A percentile compares a stretch with the other conserved stretches of the same genome.
Conservation (phyloP, 2,888 invertebrate genomes). For the Altica lythri region DNA sequence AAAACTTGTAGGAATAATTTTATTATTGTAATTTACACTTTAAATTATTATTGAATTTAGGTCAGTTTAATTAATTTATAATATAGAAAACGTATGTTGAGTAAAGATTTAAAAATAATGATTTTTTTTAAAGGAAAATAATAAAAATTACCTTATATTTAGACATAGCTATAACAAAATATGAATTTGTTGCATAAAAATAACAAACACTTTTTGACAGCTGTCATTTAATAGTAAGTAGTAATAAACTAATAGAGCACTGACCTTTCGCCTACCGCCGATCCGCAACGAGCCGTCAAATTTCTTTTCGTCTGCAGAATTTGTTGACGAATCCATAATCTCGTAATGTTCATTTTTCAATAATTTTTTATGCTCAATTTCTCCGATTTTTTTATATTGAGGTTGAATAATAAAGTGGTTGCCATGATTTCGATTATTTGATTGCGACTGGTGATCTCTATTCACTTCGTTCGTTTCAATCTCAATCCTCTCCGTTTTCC, state of each 20-base stretch:
- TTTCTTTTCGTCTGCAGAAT: constrained; percentile 42
- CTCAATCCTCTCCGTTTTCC: constrained; percentile 34
- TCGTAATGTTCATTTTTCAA: constrained; percentile 36
- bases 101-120: no score
- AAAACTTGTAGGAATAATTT: no score
- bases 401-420: constrained; percentile 28
- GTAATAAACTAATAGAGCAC: constrained; percentile 35
- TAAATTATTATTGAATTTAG: no score
- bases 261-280: constrained; percentile 64
- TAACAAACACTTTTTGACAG: constrained; percentile 25
- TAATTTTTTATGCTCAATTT: constrained; percentile 18
- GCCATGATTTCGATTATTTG: constrained; percentile 28
- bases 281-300: constrained; percentile 57
- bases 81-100: no score
- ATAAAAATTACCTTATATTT: constrained; percentile 33
- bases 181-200: constrained; percentile 1
- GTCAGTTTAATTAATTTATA: no score
- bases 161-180: constrained; percentile 25
- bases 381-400: constrained; percentile 29
- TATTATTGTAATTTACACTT: no score
- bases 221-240: constrained; percentile 18
- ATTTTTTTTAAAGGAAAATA: constrained; percentile 2
- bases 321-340: constrained; percentile 41
- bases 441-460: constrained; percentile 17
- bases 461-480: constrained; percentile 28